Evolutionary conservation across 2,888 invertebrate genomes (phyloP).

Genomic region (Oeneis ivallda): DNA sequence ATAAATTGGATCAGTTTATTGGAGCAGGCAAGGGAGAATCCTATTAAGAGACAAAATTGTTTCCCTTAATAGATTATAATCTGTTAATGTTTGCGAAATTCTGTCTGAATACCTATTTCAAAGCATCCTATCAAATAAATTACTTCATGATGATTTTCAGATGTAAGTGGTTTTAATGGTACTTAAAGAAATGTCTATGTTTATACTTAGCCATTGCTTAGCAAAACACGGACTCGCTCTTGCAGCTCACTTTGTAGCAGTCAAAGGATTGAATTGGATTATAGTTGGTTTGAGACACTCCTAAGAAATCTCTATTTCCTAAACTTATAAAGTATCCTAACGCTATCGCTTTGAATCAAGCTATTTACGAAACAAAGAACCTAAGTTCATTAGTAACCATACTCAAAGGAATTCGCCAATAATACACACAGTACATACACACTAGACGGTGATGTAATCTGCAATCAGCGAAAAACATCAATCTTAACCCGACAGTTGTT

Average conservation of each 20-base stretch:
- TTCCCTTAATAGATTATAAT: constrained; percentile 9
- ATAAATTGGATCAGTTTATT: constrained; percentile 17
- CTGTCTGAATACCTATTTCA: neutral
- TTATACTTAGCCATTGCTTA: no score
- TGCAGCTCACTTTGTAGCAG: no score
- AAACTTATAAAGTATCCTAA: neutral
- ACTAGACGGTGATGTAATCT: neutral
- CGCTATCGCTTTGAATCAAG: neutral
- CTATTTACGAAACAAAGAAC: neutral
- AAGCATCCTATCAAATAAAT: no score
- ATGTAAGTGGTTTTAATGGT: no score
- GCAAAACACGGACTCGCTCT: no score
- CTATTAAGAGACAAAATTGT: constrained; percentile 16
- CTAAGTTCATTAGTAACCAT: neutral
- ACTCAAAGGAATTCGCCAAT: neutral
- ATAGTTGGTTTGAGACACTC: no score
- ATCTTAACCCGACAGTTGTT: constrained; percentile 15
- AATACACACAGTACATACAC: neutral
- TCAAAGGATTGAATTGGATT: no score
- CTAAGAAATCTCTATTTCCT: neutral
- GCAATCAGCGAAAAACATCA: constrained; percentile 14
- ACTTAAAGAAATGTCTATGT: no score
- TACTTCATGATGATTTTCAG: no score
- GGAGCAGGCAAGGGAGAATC: constrained; percentile 13
- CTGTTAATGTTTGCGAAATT: constrained; percentile 6